Evolutionary conservation across 1,140 invertebrate genomes (phyloP), one percentile per base, ranked within the genome.

Genomic region (Paralvinella palmiformis): DNA sequence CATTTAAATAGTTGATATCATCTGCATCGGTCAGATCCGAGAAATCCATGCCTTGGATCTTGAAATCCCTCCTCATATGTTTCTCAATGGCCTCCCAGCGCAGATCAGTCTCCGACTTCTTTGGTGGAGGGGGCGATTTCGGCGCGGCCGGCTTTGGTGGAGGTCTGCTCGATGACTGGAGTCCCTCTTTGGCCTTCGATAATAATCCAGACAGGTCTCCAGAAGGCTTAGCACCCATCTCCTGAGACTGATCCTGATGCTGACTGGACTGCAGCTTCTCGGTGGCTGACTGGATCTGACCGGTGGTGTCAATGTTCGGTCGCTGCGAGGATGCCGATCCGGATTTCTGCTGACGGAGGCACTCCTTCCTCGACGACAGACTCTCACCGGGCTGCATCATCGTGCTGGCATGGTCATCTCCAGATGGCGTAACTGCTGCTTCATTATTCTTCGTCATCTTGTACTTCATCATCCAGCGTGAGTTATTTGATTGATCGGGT

Each of bases 1-100:
- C 67, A 20, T 70, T 71, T 50, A 79, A 72, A 53, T 76, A 70
- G 68, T 84, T 78, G 32, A 72, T 71, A 61, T 85, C 83, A 44
- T 80, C 80, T 27, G 87, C 86, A 63, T 86, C 87, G 32, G 74
- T 77, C 33, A 98, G 83, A 81, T 97, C 94, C 1, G 92, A 94
- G 74, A 99, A 99, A 78, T 99, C 95, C 59, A 98, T 82, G 79
- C 98, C 95, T 77, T 95, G 96, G 13, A 99, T 86, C 69, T 89
- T 87, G 50, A 98, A 83, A 0, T 92, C 88, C 67, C 94, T 82
- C 62, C 89, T 88, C 60, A 94, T 80, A 65, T 87, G 88, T 33
- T 88, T 87, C 27, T 91, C 86, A 61, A 95, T 79, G 70, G 93
- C 90, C 72, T 98, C 94, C 96, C 96, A 98, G 71, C 94, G 91